Percentiles rank a stretch among this genome's conserved stretches.
phyloP scores from a whole-genome alignment of 2,797 vertebrate genomes.

The Huso huso region DNA sequence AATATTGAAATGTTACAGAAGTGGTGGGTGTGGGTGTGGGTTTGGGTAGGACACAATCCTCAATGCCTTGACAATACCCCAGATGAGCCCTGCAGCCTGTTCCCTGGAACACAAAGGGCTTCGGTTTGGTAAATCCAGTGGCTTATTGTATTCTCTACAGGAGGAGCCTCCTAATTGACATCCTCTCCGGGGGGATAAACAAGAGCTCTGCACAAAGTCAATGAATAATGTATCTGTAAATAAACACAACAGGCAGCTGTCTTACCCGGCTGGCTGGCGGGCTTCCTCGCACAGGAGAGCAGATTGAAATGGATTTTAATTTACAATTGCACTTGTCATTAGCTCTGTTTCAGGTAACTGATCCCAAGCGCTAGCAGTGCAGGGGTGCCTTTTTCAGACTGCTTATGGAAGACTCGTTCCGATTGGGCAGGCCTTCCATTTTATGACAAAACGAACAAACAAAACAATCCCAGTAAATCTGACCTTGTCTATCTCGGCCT shows the following conservation, averaged over 20 bases:
- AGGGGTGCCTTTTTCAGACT: no score
- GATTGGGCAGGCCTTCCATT: no score
- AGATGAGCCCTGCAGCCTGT: not conserved
- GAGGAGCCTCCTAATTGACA: not conserved
- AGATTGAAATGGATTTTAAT: conserved; percentile 1
- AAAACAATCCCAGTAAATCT: no score
- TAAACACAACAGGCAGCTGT: not conserved
- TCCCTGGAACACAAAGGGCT: not conserved
- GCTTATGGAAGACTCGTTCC: no score
- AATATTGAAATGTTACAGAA: no score
- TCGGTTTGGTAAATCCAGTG: not conserved
- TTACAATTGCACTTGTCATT: not conserved
- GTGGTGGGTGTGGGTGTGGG: no score
- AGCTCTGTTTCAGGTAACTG: not conserved
- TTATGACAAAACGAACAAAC: no score
- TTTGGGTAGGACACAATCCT: no score
- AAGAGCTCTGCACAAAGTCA: not conserved
- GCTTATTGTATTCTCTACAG: not conserved
- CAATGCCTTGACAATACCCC: not conserved
- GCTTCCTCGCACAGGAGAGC: not conserved
- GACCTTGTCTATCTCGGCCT: no score
- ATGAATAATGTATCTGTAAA: conserved; percentile 1
- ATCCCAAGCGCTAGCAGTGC: not conserved
- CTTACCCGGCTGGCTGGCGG: not conserved
- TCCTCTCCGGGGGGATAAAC: not conserved